These are phyloP conservation scores for Lissocephala sabroskyi DNA, from an alignment of 2,888 invertebrate species.

Conservation along the genomic window DNA sequence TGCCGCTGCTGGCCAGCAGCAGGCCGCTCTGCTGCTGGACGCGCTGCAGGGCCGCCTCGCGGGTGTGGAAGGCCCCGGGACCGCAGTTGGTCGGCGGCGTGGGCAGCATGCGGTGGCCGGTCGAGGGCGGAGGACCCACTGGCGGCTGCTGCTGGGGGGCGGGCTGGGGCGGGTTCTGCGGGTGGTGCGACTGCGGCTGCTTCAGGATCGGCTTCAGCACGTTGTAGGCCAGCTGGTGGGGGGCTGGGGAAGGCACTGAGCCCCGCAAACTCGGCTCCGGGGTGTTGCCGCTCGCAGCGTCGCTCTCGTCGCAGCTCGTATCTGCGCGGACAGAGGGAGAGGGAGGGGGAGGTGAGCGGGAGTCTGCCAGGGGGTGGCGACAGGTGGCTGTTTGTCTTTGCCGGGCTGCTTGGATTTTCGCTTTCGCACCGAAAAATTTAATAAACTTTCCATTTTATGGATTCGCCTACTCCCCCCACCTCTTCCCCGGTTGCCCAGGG, in stretches of 20 bases:
- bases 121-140: constrained; percentile 36
- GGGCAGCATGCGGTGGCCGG: constrained; percentile 51
- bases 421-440: constrained; percentile 17
- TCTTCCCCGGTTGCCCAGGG: neutral
- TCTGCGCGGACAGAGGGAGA: constrained; percentile 24
- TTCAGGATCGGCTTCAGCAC: constrained; percentile 58
- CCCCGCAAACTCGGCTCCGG: neutral
- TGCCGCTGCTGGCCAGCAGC: constrained; percentile 21
- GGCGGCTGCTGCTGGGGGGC: constrained; percentile 21
- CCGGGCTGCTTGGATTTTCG: neutral
- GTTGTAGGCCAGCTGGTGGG: constrained; percentile 51
- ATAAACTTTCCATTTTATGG: constrained; percentile 27
- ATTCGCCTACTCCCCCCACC: neutral
- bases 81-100: constrained; percentile 52
- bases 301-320: constrained; percentile 68
- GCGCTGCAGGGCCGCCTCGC: constrained; percentile 57
- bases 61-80: constrained; percentile 51
- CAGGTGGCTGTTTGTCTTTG: neutral
- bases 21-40: constrained; percentile 64
- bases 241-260: constrained; percentile 44
- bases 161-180: constrained; percentile 32
- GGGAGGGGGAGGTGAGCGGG: neutral
- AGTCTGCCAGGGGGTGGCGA: neutral
- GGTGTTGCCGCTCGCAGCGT: constrained; percentile 53
- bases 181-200: constrained; percentile 42